Percentiles rank a stretch among this genome's conserved stretches.
Conservation (phyloP, 2,113 vertebrate genomes). For the Xiphias gladius region DNA sequence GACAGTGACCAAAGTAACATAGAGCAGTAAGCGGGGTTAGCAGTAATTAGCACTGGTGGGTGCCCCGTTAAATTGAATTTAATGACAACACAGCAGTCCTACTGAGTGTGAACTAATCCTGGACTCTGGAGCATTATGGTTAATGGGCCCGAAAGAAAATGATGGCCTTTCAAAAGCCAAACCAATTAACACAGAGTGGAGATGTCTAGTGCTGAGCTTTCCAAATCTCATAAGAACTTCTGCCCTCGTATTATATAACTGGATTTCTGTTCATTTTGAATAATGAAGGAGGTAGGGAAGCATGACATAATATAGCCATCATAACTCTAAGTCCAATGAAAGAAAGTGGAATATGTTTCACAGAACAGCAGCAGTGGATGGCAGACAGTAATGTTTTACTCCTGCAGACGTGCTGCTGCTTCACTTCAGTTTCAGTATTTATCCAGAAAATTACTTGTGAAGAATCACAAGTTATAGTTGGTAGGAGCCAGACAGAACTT, state of each 20-base stretch:
- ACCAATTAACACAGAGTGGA: constrained; percentile 83
- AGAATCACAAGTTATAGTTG: too few species aligned
- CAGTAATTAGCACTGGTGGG: constrained; percentile 81
- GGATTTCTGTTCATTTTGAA: constrained; percentile 79
- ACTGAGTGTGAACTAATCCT: constrained; percentile 81
- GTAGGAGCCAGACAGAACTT: neutral
- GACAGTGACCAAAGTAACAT: constrained; percentile 59
- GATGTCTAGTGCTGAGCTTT: constrained; percentile 81
- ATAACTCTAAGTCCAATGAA: constrained; percentile 65
- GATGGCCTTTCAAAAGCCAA: constrained; percentile 86
- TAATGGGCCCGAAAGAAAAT: constrained; percentile 87
- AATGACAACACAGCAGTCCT: constrained; percentile 84
- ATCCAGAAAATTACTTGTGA: constrained; percentile 29
- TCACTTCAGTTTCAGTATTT: constrained; percentile 32
- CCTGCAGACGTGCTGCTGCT: constrained; percentile 13
- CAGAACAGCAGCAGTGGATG: constrained; percentile 31
- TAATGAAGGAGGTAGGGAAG: constrained; percentile 73
- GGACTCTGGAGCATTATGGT: constrained; percentile 81
- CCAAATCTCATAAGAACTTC: constrained; percentile 82
- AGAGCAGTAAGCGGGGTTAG: constrained; percentile 62
- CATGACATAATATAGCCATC: constrained; percentile 76
- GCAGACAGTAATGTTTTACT: constrained; percentile 51
- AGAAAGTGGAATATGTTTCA: constrained; percentile 67
- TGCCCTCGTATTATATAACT: constrained; percentile 77
- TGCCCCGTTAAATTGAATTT: constrained; percentile 84